Percentiles rank a stretch among this genome's conserved stretches.
Evolutionary conservation across 2,888 invertebrate species (phyloP).

Genomic region (Girardia tigrina): DNA sequence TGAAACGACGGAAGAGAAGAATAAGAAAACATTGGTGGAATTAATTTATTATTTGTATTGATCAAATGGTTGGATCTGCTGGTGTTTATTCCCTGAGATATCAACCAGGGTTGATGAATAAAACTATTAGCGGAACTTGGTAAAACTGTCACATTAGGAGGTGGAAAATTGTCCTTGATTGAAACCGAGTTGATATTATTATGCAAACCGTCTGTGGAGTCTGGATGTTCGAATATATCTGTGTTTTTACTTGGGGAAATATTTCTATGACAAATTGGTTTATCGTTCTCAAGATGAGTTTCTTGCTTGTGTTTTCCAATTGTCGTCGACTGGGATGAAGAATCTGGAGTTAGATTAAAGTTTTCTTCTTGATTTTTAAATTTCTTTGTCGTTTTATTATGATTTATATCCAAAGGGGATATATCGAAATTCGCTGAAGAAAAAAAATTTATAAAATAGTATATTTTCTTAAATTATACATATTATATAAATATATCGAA

Average conservation of each 20-base stretch:
- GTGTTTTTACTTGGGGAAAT: not conserved
- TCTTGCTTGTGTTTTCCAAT: not conserved
- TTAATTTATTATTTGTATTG: not conserved
- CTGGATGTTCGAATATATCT: not conserved
- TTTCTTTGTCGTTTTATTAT: slow-evolving; percentile 12
- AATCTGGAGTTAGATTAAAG: slow-evolving; percentile 6
- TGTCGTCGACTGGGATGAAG: not conserved
- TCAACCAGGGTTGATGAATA: slow-evolving; percentile 25
- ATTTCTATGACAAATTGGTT: not conserved
- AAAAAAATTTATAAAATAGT: no score
- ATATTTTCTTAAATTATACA: no score
- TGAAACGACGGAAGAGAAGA: not conserved
- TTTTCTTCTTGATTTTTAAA: not conserved
- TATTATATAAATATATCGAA: no score
- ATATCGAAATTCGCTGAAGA: not conserved
- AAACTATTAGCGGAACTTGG: slow-evolving; percentile 21
- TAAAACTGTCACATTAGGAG: not conserved
- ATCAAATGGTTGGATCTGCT: not conserved
- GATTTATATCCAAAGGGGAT: not conserved
- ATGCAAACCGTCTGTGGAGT: not conserved
- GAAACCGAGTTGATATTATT: not conserved
- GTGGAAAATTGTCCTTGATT: not conserved
- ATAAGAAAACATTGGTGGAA: not conserved
- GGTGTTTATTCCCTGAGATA: slow-evolving; percentile 6
- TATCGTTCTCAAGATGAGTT: not conserved